Base-by-base conservation (phyloP, 53 echinoderm and acorn worm species). In the Paracentrotus lividus region DNA sequence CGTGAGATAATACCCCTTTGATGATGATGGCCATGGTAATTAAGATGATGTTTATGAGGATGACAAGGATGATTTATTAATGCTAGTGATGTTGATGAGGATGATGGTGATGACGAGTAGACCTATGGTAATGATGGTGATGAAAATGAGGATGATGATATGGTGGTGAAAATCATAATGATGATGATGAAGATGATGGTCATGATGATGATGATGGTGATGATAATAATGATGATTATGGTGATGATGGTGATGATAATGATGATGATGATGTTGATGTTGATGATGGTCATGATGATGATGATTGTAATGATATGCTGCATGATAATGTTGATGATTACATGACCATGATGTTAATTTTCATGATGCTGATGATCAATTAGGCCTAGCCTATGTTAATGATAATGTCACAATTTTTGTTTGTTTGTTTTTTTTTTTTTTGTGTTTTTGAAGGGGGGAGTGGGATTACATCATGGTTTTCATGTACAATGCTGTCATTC, bases 101-200 rank as follows among this genome's bases (percentile, higher is more conserved):
- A 47, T 84, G 45, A 47, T 84, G 49, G 49, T 84, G 84, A 47
- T 84, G 84, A n/a, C 1, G 84, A 45, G 45, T 47, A 47, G 45
- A 49, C 45, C 24, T 24, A 47, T 47, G 84, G 16, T 34, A 16
- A 36, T 69, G 69, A 15, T 69, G 69, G 1, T 36, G 69, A 16
- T 69, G 36, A 34, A 36, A 38, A 4, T 36, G 36, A 69, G 33
- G 38, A 36, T 36, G 15, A 2, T 69, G 38, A 36, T 69, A 38
- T 40, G 78, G 42, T 15, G 42, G 36, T 76, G 77, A 76, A 15
- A 42, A n/a, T 21, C 8, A 0, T 21, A 33, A 33, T 29, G 76
- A 15, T 38, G 76, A 42, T 0, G 36, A 33, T 75, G 76, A 75
- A 7, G 2, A 75, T 18, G 18, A 33, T 29, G 0, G 20, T 81